Conservation (phyloP, 2,888 invertebrate species). For the Trissonchulus sp. region DNA sequence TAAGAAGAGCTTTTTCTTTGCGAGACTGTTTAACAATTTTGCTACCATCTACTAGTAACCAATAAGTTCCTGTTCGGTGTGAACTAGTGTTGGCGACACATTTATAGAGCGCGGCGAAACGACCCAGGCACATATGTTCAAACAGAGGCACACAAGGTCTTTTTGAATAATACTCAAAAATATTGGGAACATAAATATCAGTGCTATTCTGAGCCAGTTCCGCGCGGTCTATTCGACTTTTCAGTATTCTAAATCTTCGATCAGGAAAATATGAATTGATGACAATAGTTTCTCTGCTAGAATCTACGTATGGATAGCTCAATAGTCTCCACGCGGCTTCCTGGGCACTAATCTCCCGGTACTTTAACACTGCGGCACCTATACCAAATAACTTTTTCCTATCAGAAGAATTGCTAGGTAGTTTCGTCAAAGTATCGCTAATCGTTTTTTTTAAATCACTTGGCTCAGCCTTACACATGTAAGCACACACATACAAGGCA, state of each 20-base stretch:
- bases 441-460: background rate
- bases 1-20: background rate
- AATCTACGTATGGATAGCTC: background rate
- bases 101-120: conserved; percentile 1
- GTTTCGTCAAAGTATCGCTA: background rate
- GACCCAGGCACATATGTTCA: background rate
- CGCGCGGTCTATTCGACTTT: background rate
- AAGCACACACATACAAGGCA: conserved; percentile 5
- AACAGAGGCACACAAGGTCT: background rate
- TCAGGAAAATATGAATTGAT: background rate
- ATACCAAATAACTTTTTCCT: background rate
- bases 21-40: background rate
- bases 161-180: background rate
- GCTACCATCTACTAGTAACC: background rate
- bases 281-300: background rate
- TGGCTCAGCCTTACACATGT: conserved; percentile 11
- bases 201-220: background rate
- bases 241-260: background rate
- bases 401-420: background rate
- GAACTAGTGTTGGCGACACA: background rate
- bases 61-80: background rate
- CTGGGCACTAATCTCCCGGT: background rate
- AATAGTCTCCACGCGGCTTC: conserved; percentile 17
- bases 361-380: background rate
- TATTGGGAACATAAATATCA: conserved; percentile 13